Evolutionary conservation across 2,113 vertebrate genomes (phyloP).

Genomic region (Psittacula cyanocephala): DNA sequence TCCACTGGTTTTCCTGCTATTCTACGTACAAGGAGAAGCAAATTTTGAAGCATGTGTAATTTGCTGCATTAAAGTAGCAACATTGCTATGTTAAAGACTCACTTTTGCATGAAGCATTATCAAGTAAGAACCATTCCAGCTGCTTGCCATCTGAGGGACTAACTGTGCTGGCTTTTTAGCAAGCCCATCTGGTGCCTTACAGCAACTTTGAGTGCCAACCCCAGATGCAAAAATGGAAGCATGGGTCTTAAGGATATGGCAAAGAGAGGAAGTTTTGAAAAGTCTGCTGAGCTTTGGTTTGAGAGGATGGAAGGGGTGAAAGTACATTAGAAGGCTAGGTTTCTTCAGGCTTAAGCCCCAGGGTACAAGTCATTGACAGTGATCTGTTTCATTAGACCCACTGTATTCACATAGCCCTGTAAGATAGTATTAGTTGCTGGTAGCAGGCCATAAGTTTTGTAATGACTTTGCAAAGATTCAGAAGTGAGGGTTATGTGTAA

Average conservation of each 20-base stretch:
- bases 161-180: neutral
- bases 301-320: neutral
- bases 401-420: neutral
- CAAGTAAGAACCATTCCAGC: neutral
- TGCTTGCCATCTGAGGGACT: fast-evolving
- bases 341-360: neutral
- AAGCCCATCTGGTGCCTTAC: neutral
- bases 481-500: neutral
- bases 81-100: neutral
- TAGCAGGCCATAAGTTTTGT: neutral
- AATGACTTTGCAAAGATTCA: neutral
- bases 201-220: neutral
- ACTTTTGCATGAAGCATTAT: neutral
- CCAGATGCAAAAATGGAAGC: neutral
- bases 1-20: neutral
- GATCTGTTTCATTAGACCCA: neutral
- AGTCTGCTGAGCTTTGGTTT: neutral
- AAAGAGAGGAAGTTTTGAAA: neutral
- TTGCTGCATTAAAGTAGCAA: neutral
- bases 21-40: neutral
- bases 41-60: neutral
- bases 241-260: neutral
- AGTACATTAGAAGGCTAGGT: neutral
- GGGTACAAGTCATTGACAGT: neutral
- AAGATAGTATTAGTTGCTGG: neutral